Evolutionary conservation across 2,797 vertebrate species (phyloP).

Genomic region (Naso thynnoides): DNA sequence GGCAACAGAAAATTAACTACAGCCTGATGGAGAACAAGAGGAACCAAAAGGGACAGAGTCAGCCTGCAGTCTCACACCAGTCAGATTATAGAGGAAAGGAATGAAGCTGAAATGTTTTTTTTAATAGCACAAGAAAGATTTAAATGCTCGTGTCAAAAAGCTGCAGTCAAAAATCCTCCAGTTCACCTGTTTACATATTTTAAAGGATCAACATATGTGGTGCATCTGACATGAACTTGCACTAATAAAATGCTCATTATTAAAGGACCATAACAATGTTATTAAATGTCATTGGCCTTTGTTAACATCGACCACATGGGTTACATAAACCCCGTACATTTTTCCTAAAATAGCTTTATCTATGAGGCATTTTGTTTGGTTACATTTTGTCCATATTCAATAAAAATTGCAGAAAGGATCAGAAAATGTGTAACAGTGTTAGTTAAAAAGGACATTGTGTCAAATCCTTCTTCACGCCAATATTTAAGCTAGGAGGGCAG

Average conservation of each 20-base stretch:
- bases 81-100: slow-evolving; percentile 31
- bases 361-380: too few species aligned
- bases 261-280: too few species aligned
- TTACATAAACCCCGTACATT: too few species aligned
- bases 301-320: too few species aligned
- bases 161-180: neutral
- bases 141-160: slow-evolving; percentile 2
- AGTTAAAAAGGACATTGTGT: too few species aligned
- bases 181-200: slow-evolving; percentile 1
- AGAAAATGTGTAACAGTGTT: too few species aligned
- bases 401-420: too few species aligned
- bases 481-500: too few species aligned
- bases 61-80: slow-evolving; percentile 39
- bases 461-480: too few species aligned
- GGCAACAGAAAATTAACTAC: slow-evolving; percentile 51
- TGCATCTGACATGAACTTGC: neutral
- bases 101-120: slow-evolving; percentile 9
- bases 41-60: slow-evolving; percentile 45
- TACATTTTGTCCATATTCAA: too few species aligned
- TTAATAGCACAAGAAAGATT: slow-evolving; percentile 8
- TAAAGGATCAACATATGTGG: neutral
- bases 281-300: too few species aligned
- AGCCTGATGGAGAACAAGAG: slow-evolving; percentile 54
- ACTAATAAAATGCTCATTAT: slow-evolving; percentile 2
- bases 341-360: too few species aligned